phyloP scores from a whole-genome alignment of 2,888 invertebrate genomes.

The Leptothorax acervorum region DNA sequence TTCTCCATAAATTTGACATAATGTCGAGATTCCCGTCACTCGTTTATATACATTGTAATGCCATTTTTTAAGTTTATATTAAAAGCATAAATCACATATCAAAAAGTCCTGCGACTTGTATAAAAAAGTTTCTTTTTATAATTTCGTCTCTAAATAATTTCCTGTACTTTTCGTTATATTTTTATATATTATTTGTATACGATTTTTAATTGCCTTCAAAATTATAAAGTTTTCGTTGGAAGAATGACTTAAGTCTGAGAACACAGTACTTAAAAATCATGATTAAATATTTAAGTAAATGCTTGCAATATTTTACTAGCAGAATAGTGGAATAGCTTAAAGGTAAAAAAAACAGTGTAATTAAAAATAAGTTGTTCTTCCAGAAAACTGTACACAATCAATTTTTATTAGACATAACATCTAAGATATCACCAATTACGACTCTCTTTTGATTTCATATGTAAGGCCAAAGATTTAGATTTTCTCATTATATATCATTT shows the following conservation, averaged over 20 bases:
- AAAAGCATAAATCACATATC: constrained; percentile 39
- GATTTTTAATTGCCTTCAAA: constrained; percentile 27
- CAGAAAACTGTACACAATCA: constrained; percentile 3
- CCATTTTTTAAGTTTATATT: constrained; percentile 22
- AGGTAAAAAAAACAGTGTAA: constrained; percentile 5
- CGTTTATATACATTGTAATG: constrained; percentile 1
- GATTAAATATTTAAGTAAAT: constrained; percentile 37
- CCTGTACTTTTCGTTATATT: not conserved
- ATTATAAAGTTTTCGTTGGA: not conserved
- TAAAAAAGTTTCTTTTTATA: constrained; percentile 27
- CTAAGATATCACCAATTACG: not conserved
- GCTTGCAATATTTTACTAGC: not conserved
- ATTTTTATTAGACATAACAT: constrained; percentile 1
- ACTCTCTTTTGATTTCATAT: constrained; percentile 52
- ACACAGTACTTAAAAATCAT: not conserved
- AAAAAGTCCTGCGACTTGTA: constrained; percentile 28
- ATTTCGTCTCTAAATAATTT: constrained; percentile 18
- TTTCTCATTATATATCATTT: constrained; percentile 22
- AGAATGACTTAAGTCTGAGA: not conserved
- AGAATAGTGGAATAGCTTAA: not conserved
- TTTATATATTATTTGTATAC: not conserved
- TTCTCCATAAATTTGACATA: constrained; percentile 21
- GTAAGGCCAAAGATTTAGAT: constrained; percentile 71
- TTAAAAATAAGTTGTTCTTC: constrained; percentile 7
- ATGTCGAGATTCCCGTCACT: constrained; percentile 33